Evolutionary conservation across 2,797 vertebrate species (phyloP), one percentile per base, ranked within the genome.

Genomic region (Lerista edwardsae): DNA sequence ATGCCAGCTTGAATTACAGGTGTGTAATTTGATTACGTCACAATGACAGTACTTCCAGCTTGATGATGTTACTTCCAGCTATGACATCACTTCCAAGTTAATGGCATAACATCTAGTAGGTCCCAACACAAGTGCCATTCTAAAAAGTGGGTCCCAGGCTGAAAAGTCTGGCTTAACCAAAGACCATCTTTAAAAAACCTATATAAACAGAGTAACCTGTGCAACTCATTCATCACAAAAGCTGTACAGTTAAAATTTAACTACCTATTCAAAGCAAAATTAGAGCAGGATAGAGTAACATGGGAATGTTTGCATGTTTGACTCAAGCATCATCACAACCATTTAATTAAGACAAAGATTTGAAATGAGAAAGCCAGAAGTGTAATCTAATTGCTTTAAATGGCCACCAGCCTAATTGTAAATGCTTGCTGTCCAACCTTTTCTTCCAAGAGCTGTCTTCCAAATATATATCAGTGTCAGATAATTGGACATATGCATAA

Each of bases 261-360:
- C 29, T 67, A 80, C 47, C 14, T 29, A 57, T 67, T 75, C 51
- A 59, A 27, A 65, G 59, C 29, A 61, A 59, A 65, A 73, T 68
- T 80, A 29, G 29, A 68, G 36, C 59, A 51, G 39, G n/a, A 29
- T 64, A 64, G 41, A 72, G 2, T 34, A 55, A 67, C 23, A 1
- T 61, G 39, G 36, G 44, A 15, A 47, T 44, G 65, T 68, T 75
- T 85, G 59, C n/a, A n/a, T 81, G 64, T 51, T 86, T 81, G 51
- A 76, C 69, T 74, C n/a, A 76, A 76, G 73, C 62, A 75, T 65
- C 47, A 79, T 72, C 27, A 47, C 83, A 84, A 79, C 79, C 39
- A 86, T 84, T 84, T 84, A 77, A 75, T 81, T 76, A 75, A 81
- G 79, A 76, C 25, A 76, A 68, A 36, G 34, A 44, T 80, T 75